phyloP scores from a whole-genome alignment of 2,113 vertebrate species.

The Genyomyrus donnyi region DNA sequence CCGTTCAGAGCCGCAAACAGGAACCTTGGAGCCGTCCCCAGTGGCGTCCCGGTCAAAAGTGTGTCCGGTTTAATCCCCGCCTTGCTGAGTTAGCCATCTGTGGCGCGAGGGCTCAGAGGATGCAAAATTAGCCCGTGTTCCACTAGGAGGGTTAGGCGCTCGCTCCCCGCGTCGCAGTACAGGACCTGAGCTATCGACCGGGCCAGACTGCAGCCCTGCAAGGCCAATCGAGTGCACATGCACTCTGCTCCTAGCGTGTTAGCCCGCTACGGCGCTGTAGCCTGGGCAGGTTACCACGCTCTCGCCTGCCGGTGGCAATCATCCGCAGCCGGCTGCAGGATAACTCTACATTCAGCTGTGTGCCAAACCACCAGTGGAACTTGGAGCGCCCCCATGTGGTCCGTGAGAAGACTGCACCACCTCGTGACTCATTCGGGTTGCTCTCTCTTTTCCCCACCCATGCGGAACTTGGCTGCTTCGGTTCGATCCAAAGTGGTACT shows the following conservation, averaged over 20 bases:
- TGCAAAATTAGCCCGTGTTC: background rate
- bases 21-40: background rate
- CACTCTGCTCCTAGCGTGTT: background rate
- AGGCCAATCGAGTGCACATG: background rate
- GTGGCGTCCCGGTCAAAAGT: background rate
- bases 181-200: background rate
- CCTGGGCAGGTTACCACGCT: background rate
- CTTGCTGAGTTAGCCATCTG: slow-evolving; percentile 4
- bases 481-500: background rate
- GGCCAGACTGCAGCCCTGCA: background rate
- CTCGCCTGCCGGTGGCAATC: background rate
- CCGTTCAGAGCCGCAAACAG: background rate
- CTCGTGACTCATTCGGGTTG: background rate
- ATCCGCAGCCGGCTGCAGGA: background rate
- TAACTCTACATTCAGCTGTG: background rate
- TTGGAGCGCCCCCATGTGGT: background rate
- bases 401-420: background rate
- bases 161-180: background rate
- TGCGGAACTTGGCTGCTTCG: background rate
- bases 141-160: background rate
- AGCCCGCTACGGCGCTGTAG: background rate
- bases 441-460: background rate
- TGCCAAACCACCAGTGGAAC: background rate
- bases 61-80: background rate
- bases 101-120: background rate